phyloP scores from a whole-genome alignment of 1,140 invertebrate genomes.

The Chymomyza costata region DNA sequence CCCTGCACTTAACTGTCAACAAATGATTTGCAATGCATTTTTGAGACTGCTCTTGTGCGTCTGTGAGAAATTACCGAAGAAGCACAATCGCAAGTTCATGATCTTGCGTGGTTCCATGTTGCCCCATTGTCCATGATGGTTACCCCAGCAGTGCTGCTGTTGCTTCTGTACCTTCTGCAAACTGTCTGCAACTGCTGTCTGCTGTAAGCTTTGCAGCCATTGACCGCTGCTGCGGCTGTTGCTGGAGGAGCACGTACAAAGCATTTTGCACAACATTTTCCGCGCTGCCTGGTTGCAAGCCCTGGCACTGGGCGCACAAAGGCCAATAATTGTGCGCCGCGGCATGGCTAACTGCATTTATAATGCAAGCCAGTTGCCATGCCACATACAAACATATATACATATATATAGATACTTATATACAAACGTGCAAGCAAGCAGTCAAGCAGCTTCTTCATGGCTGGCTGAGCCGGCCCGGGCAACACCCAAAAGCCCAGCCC shows the following conservation, averaged over 20 bases:
- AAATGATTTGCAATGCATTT: slow-evolving; percentile 4
- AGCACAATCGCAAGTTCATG: slow-evolving; percentile 34
- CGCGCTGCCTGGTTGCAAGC: too few species aligned
- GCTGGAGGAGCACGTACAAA: slow-evolving; percentile 51
- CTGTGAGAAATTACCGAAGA: slow-evolving; percentile 2
- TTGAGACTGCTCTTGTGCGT: too few species aligned
- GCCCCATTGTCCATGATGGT: slow-evolving; percentile 32
- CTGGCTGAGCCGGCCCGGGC: slow-evolving; percentile 57
- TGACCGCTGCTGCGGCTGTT: slow-evolving; percentile 43
- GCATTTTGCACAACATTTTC: slow-evolving; percentile 70
- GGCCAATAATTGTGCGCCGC: slow-evolving; percentile 58
- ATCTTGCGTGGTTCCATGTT: slow-evolving; percentile 28
- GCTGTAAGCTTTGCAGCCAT: too few species aligned
- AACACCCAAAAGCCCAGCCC: slow-evolving; percentile 64
- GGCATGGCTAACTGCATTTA: slow-evolving; percentile 59
- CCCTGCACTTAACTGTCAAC: slow-evolving; percentile 28
- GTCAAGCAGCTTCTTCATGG: slow-evolving; percentile 62
- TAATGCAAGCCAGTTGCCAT: slow-evolving; percentile 45
- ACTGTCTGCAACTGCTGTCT: too few species aligned
- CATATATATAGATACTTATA: too few species aligned
- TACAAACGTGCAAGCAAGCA: slow-evolving; percentile 15
- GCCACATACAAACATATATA: too few species aligned
- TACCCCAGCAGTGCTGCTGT: background rate
- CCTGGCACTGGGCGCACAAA: too few species aligned
- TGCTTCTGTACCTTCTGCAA: too few species aligned